These are phyloP conservation scores for Craterocephalus amniculus DNA, from an alignment of 2,797 vertebrate species.

Conservation along the genomic window DNA sequence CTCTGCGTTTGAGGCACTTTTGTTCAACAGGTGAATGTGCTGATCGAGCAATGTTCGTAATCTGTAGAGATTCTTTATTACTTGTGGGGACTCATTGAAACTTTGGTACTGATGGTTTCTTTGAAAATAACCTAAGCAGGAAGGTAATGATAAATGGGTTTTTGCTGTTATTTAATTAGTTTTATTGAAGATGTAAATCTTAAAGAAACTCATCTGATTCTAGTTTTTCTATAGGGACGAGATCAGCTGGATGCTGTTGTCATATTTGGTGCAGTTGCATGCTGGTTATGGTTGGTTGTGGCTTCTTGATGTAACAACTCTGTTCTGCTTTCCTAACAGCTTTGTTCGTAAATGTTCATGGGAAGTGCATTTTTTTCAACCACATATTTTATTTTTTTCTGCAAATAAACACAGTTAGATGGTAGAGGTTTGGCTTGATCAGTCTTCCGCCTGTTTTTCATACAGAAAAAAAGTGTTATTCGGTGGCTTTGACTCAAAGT, in stretches of 20 bases:
- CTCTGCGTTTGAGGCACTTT: constrained; percentile 20
- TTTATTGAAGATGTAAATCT: not conserved
- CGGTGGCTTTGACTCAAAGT: not conserved
- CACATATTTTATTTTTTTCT: not conserved
- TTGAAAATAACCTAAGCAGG: not conserved
- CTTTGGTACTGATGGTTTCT: not conserved
- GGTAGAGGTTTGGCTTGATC: not conserved
- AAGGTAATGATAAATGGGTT: not conserved
- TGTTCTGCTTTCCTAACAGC: constrained; percentile 35
- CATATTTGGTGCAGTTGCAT: constrained; percentile 4
- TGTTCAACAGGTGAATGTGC: constrained; percentile 42
- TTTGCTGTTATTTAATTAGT: not conserved
- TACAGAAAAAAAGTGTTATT: not conserved
- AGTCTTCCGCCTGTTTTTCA: not conserved
- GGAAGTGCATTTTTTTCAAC: not conserved
- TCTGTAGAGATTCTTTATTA: not conserved
- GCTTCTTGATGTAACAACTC: constrained; percentile 10
- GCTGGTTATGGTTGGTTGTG: not conserved
- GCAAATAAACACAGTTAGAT: not conserved
- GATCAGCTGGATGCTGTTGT: no score
- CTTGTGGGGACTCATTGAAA: not conserved
- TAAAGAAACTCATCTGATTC: not conserved
- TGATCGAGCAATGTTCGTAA: not conserved
- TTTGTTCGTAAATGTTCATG: not conserved
- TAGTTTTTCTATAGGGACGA: not conserved